Conservation (phyloP, 2,797 vertebrate genomes). For the Peromyscus aztecus region DNA sequence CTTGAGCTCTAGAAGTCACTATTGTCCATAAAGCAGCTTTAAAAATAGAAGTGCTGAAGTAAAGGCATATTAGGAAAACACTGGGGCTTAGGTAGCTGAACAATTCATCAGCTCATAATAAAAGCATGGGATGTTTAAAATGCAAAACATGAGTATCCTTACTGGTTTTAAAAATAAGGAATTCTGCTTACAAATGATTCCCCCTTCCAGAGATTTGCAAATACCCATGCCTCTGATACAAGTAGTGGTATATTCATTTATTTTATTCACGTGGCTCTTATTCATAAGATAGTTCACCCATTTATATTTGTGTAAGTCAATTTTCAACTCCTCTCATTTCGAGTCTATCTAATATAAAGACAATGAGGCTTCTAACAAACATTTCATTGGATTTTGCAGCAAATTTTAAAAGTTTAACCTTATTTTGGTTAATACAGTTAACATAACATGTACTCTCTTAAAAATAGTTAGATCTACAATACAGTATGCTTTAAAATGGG, state of each 20-base stretch:
- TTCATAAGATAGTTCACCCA: not conserved
- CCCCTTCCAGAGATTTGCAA: not conserved
- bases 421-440: not conserved
- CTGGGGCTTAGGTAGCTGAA: not conserved
- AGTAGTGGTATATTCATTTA: not conserved
- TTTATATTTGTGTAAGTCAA: not conserved
- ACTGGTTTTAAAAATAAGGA: constrained; percentile 2
- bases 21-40: not conserved
- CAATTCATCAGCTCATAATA: not conserved
- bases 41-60: not conserved
- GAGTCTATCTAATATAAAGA: not conserved
- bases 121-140: not conserved
- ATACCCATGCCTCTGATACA: not conserved
- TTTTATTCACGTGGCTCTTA: not conserved
- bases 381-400: not conserved
- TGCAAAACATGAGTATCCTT: not conserved
- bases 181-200: constrained; percentile 13
- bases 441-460: not conserved
- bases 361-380: not conserved
- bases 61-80: not conserved
- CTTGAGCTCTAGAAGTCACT: not conserved
- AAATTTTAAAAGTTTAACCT: not conserved
- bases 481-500: not conserved
- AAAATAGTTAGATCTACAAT: not conserved
- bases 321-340: not conserved